Evolutionary conservation across 2,113 vertebrate genomes (phyloP).

Genomic region (Potamarius usumacintae): DNA sequence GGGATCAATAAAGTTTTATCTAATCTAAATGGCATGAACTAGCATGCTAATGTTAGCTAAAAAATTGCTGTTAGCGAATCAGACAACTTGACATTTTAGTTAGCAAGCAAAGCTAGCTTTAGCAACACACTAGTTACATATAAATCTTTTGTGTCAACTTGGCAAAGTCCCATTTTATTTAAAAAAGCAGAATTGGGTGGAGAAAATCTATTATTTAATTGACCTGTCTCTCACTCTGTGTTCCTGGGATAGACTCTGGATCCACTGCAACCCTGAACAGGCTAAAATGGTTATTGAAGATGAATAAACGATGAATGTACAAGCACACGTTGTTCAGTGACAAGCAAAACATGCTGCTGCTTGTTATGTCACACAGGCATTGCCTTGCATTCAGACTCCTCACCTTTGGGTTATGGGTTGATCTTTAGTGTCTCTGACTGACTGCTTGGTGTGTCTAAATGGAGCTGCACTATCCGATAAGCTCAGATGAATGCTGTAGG

Average conservation of each 20-base stretch:
- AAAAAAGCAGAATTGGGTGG: not conserved
- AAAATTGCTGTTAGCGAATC: not conserved
- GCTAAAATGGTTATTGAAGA: not conserved
- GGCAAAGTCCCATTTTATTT: not conserved
- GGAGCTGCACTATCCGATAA: constrained; percentile 10
- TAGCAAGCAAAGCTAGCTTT: no score
- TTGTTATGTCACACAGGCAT: not conserved
- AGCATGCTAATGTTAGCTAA: not conserved
- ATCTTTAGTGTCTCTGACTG: not conserved
- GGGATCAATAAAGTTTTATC: no score
- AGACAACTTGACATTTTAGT: not conserved
- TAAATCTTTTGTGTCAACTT: not conserved
- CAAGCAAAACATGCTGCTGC: not conserved
- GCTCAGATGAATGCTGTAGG: not conserved
- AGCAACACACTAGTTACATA: not conserved
- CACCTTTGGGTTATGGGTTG: not conserved
- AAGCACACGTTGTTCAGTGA: not conserved
- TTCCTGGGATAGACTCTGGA: not conserved
- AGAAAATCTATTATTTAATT: not conserved
- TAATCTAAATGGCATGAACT: not conserved
- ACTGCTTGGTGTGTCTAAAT: constrained; percentile 7
- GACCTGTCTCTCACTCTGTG: not conserved
- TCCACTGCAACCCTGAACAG: not conserved
- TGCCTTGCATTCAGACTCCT: not conserved
- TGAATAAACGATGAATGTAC: constrained; percentile 10